Conservation (phyloP, 2,888 invertebrate genomes). For the Lagria hirta region DNA sequence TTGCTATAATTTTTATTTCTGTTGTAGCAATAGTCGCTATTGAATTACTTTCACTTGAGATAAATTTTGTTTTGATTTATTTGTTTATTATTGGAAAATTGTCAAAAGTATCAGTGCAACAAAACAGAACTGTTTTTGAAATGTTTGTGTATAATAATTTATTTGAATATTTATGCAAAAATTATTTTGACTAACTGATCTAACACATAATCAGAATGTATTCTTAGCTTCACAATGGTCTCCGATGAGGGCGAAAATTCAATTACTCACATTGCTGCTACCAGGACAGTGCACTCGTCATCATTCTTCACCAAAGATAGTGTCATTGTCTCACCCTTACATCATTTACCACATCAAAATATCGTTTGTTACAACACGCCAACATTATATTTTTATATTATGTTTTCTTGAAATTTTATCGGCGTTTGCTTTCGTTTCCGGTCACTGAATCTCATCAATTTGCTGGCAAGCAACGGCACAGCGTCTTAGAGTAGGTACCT, state of each 20-base stretch:
- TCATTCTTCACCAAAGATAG: constrained; percentile 51
- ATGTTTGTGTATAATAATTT: no score
- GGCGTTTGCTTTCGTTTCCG: constrained; percentile 12
- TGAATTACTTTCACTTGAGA: no score
- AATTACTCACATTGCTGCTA: constrained; percentile 45
- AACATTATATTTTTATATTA: constrained; percentile 21
- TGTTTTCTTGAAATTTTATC: constrained; percentile 10
- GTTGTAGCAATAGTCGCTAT: no score
- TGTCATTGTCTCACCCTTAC: constrained; percentile 55
- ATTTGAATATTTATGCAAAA: no score
- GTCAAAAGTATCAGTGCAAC: no score
- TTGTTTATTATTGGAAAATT: no score
- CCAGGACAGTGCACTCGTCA: constrained; percentile 44
- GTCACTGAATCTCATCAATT: no score
- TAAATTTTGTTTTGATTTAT: no score
- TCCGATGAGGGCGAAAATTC: constrained; percentile 50
- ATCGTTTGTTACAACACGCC: constrained; percentile 52
- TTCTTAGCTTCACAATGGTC: constrained; percentile 48
- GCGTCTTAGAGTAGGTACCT: not conserved
- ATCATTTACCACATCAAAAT: constrained; percentile 55
- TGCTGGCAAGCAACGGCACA: constrained; percentile 13
- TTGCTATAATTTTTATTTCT: no score
- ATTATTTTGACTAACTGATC: no score
- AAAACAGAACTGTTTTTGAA: no score
- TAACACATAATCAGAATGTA: constrained; percentile 49